A percentile compares a stretch with the other conserved stretches of the same genome.
These are phyloP conservation scores for Etia nguti DNA, from an alignment of 2,113 vertebrate species.

Conservation along the genomic window DNA sequence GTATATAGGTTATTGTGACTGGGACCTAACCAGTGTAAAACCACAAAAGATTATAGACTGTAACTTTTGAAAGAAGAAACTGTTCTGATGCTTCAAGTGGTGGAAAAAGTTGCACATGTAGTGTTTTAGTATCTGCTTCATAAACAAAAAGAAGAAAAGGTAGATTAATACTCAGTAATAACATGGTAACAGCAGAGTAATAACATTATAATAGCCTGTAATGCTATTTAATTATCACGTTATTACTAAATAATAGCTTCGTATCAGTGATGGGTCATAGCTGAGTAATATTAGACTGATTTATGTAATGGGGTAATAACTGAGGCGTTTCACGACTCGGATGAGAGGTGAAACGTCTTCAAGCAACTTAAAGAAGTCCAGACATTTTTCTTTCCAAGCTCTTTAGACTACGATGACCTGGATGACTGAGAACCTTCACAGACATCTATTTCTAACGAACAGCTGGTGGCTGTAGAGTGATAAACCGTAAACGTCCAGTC, in stretches of 20 bases:
- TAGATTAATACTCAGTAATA: neutral
- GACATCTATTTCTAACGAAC: no score
- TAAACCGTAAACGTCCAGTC: neutral
- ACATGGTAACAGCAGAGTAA: accelerated
- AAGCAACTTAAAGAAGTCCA: no score
- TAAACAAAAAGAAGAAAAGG: neutral
- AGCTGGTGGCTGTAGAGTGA: no score
- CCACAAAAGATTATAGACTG: neutral
- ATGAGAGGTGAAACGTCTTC: no score
- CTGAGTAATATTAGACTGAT: neutral
- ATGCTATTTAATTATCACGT: neutral
- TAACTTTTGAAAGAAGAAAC: neutral
- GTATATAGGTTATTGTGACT: neutral
- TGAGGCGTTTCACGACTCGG: no score
- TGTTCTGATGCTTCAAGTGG: neutral
- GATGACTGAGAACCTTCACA: no score
- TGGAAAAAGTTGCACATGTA: neutral
- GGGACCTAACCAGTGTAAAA: neutral
- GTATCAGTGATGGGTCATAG: neutral
- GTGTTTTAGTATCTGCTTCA: accelerated
- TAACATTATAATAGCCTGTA: neutral
- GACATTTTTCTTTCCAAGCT: no score
- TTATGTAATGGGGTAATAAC: neutral
- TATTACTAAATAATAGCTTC: neutral
- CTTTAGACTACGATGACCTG: no score